Evolutionary conservation across 2,888 invertebrate species (phyloP).

Genomic region (Siphlonurus alternatus): DNA sequence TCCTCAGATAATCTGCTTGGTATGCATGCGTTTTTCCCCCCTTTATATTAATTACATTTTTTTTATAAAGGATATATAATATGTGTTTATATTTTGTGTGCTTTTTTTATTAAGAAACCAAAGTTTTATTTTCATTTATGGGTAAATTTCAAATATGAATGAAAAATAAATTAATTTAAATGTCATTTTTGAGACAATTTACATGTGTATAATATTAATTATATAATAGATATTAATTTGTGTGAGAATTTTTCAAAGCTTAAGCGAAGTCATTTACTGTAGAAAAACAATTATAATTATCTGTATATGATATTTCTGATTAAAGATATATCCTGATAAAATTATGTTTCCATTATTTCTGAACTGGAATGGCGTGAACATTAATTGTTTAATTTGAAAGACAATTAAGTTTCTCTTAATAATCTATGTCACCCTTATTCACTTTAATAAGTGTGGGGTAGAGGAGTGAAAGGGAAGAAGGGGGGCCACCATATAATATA

Average conservation of each 20-base stretch:
- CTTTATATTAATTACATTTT: neutral
- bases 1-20: neutral
- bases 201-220: neutral
- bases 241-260: neutral
- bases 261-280: neutral
- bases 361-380: too few relatives aligned
- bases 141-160: too few relatives aligned
- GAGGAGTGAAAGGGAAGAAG: too few relatives aligned
- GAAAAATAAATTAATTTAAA: too few relatives aligned
- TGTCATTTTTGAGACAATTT: too few relatives aligned
- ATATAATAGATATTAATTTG: neutral
- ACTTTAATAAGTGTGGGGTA: too few relatives aligned
- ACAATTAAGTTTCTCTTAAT: too few relatives aligned
- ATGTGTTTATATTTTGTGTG: neutral
- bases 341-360: too few relatives aligned
- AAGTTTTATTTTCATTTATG: too few relatives aligned
- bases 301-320: neutral
- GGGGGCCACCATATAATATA: too few relatives aligned
- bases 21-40: neutral
- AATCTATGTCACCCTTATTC: too few relatives aligned
- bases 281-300: neutral
- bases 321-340: neutral
- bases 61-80: neutral
- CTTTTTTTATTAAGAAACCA: neutral
- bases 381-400: too few relatives aligned